phyloP scores from a whole-genome alignment of 1,140 invertebrate species.

The Melipona quadrifasciata region DNA sequence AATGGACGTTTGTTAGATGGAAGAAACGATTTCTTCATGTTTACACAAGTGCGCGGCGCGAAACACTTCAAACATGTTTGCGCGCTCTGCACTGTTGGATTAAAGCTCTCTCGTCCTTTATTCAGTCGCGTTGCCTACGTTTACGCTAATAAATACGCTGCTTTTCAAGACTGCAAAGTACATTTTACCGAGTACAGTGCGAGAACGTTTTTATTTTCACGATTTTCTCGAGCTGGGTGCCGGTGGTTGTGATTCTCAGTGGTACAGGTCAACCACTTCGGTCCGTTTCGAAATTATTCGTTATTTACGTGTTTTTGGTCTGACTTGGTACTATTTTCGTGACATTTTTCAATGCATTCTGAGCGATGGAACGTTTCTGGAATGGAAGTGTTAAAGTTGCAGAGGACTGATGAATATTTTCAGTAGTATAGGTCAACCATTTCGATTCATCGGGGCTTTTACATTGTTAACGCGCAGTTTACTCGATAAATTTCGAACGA shows the following conservation, averaged over 20 bases:
- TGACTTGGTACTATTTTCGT: background rate
- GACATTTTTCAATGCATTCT: too few species aligned
- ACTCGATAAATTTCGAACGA: too few species aligned
- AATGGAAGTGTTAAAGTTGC: background rate
- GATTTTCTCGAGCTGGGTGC: background rate
- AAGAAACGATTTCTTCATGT: slow-evolving; percentile 52
- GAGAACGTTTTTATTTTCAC: background rate
- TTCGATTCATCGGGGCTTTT: background rate
- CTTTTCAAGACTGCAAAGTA: background rate
- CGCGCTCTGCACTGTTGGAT: background rate
- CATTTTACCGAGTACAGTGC: background rate
- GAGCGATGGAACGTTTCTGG: too few species aligned
- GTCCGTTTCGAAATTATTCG: background rate
- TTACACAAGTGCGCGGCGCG: slow-evolving; percentile 24
- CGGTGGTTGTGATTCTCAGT: slow-evolving; percentile 1
- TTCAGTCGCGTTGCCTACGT: background rate
- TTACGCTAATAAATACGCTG: background rate
- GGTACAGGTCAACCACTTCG: background rate
- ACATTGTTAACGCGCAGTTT: too few species aligned
- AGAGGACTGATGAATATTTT: too few species aligned
- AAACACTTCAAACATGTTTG: slow-evolving; percentile 13
- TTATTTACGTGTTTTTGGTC: too few species aligned
- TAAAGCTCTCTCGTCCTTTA: background rate
- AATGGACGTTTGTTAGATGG: slow-evolving; percentile 45
- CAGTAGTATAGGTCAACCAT: slow-evolving; percentile 9